Evolutionary conservation across 1,140 invertebrate species (phyloP).

Genomic region (Drosophila bocqueti): DNA sequence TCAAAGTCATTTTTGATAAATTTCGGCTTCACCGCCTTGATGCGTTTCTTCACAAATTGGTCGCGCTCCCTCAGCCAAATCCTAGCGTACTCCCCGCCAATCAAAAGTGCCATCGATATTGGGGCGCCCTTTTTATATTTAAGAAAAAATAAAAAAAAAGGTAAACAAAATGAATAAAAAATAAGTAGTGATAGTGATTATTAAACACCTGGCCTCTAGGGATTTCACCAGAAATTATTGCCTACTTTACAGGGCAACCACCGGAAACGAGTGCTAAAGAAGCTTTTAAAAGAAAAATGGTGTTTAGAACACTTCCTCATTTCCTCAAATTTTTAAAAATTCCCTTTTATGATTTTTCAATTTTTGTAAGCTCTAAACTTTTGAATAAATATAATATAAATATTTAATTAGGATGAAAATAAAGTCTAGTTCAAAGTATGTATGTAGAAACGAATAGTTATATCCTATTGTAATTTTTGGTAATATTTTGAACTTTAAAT

Average conservation of each 20-base stretch:
- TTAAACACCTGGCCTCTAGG: neutral
- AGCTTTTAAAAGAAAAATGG: neutral
- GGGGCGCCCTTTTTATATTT: constrained; percentile 28
- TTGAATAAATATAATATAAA: neutral
- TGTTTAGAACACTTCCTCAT: neutral
- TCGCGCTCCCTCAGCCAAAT: constrained; percentile 67
- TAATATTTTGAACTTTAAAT: neutral
- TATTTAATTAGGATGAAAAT: neutral
- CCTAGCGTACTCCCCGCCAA: constrained; percentile 66
- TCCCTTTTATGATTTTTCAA: neutral
- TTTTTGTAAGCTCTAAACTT: neutral
- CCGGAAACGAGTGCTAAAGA: neutral
- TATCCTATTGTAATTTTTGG: neutral
- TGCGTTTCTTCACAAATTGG: constrained; percentile 24
- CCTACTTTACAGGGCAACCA: neutral
- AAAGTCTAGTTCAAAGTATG: neutral
- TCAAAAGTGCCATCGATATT: constrained; percentile 31
- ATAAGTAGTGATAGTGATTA: too few relatives aligned
- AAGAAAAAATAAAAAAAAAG: neutral
- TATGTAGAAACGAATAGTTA: neutral
- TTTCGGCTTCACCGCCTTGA: constrained; percentile 35
- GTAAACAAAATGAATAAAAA: neutral
- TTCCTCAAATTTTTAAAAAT: too few relatives aligned
- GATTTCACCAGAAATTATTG: neutral
- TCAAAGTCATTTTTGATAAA: constrained; percentile 69